phyloP scores from a whole-genome alignment of 2,797 vertebrate genomes.

The Otolemur crassicaudatus region DNA sequence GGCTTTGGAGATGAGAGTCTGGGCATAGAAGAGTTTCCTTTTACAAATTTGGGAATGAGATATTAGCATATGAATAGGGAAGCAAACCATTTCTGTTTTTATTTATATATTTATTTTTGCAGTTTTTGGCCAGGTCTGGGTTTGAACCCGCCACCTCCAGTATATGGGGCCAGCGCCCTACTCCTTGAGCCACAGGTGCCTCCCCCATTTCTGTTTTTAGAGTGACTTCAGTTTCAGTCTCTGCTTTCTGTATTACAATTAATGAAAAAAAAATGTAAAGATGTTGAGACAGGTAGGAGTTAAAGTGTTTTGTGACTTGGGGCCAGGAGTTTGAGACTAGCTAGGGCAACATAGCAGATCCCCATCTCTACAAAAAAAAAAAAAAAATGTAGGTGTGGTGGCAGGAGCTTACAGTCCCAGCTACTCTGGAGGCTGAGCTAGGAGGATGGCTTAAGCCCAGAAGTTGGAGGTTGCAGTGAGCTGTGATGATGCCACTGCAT shows the following conservation, averaged over 20 bases:
- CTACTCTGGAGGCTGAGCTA: too few species aligned
- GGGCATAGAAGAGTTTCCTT: neutral
- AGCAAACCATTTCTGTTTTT: conserved; percentile 15
- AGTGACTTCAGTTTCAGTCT: conserved; percentile 31
- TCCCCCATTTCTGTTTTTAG: neutral
- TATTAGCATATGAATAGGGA: neutral
- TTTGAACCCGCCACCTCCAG: too few species aligned
- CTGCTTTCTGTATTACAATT: neutral
- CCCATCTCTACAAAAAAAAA: neutral
- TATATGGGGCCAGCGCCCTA: too few species aligned
- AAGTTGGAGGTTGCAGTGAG: neutral
- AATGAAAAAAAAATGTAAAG: neutral
- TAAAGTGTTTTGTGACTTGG: conserved; percentile 7
- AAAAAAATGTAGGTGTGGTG: neutral
- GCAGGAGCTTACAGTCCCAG: neutral
- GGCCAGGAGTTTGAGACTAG: neutral
- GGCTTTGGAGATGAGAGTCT: neutral
- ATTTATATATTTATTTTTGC: too few species aligned
- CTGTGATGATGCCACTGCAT: too few species aligned
- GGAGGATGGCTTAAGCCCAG: neutral
- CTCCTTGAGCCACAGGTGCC: too few species aligned
- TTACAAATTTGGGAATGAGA: neutral
- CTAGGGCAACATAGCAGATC: neutral
- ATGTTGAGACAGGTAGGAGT: conserved; percentile 10
- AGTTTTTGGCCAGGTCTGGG: too few species aligned